Evolutionary conservation across 2,797 vertebrate genomes (phyloP).

Genomic region (Pampus argenteus): DNA sequence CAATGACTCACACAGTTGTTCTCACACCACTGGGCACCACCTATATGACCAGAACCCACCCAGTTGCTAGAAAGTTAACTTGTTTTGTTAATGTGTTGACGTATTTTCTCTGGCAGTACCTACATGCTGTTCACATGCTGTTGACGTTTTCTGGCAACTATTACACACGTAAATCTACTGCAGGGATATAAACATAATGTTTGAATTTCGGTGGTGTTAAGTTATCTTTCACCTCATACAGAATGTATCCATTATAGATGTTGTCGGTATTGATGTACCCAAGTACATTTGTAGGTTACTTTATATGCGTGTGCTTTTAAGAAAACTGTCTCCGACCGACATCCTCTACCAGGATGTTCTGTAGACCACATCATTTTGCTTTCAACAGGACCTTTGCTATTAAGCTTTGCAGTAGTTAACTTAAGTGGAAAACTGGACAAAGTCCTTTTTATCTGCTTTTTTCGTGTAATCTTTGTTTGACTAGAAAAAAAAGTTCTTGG

Average conservation of each 20-base stretch:
- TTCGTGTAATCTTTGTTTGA: conserved; percentile 42
- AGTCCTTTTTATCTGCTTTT: conserved; percentile 36
- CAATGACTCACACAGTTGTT: conserved; percentile 71
- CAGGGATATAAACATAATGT: conserved; percentile 26
- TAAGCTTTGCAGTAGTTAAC: conserved; percentile 17
- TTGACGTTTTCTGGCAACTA: conserved; percentile 33
- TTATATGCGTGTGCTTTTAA: conserved; percentile 16
- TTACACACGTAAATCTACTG: conserved; percentile 36
- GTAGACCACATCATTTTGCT: conserved; percentile 4
- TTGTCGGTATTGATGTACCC: neutral
- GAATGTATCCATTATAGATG: neutral
- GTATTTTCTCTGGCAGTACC: conserved; percentile 39
- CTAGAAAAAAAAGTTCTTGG: conserved; percentile 36
- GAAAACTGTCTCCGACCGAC: neutral
- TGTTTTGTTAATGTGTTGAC: conserved; percentile 45
- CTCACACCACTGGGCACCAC: conserved; percentile 49
- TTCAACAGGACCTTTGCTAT: conserved; percentile 1
- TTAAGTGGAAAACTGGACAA: conserved; percentile 14
- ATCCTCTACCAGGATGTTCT: conserved; percentile 1
- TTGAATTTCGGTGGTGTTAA: conserved; percentile 19
- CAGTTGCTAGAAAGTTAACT: conserved; percentile 34
- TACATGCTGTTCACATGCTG: conserved; percentile 45
- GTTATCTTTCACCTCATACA: conserved; percentile 17
- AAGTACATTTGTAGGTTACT: neutral
- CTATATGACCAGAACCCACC: conserved; percentile 51